A percentile compares a stretch with the other conserved stretches of the same genome.
These are phyloP conservation scores for Falco punctatus DNA, from an alignment of 2,113 vertebrate species.

Conservation along the genomic window DNA sequence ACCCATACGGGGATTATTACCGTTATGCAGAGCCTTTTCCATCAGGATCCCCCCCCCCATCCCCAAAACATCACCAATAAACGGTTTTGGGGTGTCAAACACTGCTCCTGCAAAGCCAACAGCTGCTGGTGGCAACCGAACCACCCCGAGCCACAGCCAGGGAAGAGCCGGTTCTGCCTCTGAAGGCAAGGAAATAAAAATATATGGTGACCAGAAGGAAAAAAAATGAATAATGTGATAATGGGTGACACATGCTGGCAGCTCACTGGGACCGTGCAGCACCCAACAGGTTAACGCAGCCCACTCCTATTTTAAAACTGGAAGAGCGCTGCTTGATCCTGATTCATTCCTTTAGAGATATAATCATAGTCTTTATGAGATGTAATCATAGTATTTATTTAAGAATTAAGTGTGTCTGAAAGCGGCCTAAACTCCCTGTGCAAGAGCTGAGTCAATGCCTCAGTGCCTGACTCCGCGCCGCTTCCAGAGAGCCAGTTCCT, in stretches of 20 bases:
- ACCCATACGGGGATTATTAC: no score
- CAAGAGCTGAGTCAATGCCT: background rate
- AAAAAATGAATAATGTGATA: fast-evolving
- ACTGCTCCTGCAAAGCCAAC: background rate
- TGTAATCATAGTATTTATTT: constrained; percentile 36
- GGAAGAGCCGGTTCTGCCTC: fast-evolving
- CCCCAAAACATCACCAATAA: background rate
- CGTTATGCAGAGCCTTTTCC: no score
- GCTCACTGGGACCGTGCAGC: background rate
- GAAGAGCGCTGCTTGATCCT: background rate
- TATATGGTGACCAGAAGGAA: background rate
- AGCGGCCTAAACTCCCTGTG: background rate
- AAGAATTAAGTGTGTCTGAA: constrained; percentile 24
- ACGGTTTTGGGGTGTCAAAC: background rate
- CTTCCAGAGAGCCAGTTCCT: fast-evolving
- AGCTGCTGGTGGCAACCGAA: background rate
- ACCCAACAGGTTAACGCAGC: background rate
- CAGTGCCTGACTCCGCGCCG: background rate
- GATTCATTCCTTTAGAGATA: background rate
- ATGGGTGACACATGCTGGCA: background rate
- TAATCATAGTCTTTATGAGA: background rate
- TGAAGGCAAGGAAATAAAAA: background rate
- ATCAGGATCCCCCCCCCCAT: background rate
- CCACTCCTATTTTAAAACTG: background rate
- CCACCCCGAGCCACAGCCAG: background rate